These are phyloP conservation scores for Campopleginae sp. DNA, from an alignment of 2,888 invertebrate species.

Conservation along the genomic window DNA sequence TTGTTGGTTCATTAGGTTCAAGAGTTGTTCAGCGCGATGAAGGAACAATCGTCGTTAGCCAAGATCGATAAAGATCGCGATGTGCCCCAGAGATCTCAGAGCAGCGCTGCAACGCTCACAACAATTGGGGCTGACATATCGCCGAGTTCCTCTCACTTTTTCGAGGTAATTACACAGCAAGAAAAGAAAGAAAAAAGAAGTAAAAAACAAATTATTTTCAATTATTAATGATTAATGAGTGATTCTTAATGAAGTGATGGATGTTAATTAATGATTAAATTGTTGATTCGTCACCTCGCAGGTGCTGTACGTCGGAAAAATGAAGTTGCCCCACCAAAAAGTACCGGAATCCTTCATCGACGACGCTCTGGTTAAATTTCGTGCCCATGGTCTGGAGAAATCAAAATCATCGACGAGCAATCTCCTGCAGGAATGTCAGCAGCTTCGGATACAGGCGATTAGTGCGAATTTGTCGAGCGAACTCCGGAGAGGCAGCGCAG, in stretches of 20 bases:
- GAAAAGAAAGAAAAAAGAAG: background rate
- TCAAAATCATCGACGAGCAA: slow-evolving; percentile 85
- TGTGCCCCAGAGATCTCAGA: slow-evolving; percentile 84
- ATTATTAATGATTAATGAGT: background rate
- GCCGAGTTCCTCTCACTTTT: slow-evolving; percentile 94
- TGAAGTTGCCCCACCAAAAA: slow-evolving; percentile 91
- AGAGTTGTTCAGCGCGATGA: slow-evolving; percentile 82
- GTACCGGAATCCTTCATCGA: slow-evolving; percentile 95
- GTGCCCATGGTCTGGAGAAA: slow-evolving; percentile 91
- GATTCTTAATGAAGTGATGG: background rate
- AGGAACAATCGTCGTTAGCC: slow-evolving; percentile 81
- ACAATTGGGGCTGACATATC: slow-evolving; percentile 92
- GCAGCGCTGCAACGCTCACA: slow-evolving; percentile 89
- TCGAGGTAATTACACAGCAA: slow-evolving; percentile 88
- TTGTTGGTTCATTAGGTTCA: slow-evolving; percentile 76
- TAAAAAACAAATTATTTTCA: background rate
- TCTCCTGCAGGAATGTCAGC: slow-evolving; percentile 84
- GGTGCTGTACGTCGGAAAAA: slow-evolving; percentile 96
- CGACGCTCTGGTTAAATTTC: slow-evolving; percentile 94
- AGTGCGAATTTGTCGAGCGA: slow-evolving; percentile 72
- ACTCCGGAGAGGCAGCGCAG: slow-evolving; percentile 80
- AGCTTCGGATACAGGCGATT: slow-evolving; percentile 78
- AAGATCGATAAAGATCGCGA: slow-evolving; percentile 78
- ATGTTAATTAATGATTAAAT: background rate
- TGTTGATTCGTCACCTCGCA: slow-evolving; percentile 77